These are phyloP conservation scores for Drosophila aldrichi DNA, from an alignment of 2,888 invertebrate genomes.

Conservation along the genomic window DNA sequence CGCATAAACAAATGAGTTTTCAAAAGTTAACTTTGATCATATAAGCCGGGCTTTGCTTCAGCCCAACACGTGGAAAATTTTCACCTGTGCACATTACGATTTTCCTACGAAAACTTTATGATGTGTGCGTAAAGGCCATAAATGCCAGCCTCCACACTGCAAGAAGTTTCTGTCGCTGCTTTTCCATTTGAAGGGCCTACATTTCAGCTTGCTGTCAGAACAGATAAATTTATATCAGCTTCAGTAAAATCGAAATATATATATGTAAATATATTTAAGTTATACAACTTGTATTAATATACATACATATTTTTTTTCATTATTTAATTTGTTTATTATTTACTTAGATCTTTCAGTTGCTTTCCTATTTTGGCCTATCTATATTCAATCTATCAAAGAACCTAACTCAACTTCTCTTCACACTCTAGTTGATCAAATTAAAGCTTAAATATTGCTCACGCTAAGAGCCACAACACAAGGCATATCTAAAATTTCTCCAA, in stretches of 20 bases:
- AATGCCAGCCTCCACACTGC: neutral
- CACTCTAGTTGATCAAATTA: neutral
- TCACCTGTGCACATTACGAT: conserved; percentile 18
- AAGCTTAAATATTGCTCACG: neutral
- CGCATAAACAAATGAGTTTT: conserved; percentile 76
- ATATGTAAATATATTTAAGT: neutral
- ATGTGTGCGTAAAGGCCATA: conserved; percentile 9
- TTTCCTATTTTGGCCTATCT: too few relatives aligned
- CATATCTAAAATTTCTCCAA: neutral
- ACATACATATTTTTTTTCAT: neutral
- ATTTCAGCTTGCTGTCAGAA: neutral
- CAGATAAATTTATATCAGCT: too few relatives aligned
- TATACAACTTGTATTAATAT: too few relatives aligned
- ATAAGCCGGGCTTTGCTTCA: conserved; percentile 49
- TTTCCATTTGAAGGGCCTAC: neutral
- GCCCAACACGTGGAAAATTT: conserved; percentile 36
- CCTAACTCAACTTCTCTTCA: neutral
- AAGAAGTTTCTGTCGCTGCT: neutral
- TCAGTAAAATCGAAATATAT: neutral
- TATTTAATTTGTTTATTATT: neutral
- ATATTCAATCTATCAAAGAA: too few relatives aligned
- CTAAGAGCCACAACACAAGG: neutral
- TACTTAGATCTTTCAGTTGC: neutral
- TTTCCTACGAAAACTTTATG: conserved; percentile 29
- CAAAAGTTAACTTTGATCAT: conserved; percentile 70